Conservation (phyloP, 2,797 vertebrate genomes). For the Pseudocheirus occidentalis region DNA sequence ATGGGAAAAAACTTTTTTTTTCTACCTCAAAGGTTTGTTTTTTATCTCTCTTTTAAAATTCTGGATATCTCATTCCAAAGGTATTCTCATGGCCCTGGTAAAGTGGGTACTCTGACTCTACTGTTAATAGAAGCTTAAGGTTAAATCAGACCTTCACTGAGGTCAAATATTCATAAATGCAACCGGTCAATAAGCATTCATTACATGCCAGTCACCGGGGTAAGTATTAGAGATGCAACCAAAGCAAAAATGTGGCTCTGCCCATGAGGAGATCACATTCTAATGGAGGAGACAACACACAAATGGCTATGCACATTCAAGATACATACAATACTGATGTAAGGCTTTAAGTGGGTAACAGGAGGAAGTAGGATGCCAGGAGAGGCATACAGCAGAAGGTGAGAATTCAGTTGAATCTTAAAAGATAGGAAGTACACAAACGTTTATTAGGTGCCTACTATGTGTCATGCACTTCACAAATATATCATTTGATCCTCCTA, state of each 20-base stretch:
- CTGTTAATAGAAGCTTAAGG: neutral
- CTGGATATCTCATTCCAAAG: neutral
- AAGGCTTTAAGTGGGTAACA: neutral
- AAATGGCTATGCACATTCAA: neutral
- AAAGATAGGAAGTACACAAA: neutral
- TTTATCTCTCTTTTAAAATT: conserved; percentile 12
- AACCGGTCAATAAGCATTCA: neutral
- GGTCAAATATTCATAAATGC: neutral
- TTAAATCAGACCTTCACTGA: neutral
- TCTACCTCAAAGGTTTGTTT: neutral
- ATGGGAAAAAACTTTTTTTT: neutral
- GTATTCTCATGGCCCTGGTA: neutral
- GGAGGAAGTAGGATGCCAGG: neutral
- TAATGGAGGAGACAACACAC: neutral
- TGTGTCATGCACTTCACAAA: neutral
- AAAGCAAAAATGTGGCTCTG: neutral
- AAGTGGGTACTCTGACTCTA: neutral
- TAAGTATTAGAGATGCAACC: neutral
- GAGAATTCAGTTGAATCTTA: neutral
- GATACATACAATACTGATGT: neutral
- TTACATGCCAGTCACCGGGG: neutral
- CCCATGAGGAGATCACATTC: too few species aligned
- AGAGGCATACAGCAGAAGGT: neutral
- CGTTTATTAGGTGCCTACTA: neutral
- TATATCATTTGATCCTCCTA: neutral